Base-by-base conservation (phyloP, 2,113 vertebrate species). In the Macquaria ambigua region DNA sequence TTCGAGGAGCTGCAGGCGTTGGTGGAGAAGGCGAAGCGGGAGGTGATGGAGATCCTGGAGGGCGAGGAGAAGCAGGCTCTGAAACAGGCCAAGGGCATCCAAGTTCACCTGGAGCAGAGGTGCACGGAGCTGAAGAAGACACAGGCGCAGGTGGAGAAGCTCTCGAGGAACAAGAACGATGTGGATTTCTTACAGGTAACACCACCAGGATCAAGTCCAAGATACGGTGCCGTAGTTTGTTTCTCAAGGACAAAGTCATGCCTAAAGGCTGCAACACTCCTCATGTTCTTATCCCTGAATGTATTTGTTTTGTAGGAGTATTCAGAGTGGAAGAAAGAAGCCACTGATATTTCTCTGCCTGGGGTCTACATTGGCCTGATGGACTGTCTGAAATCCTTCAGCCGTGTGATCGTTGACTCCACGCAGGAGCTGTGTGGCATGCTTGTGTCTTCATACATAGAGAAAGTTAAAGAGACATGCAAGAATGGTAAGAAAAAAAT, bases 121-220 rank as follows among this genome's bases (percentile, higher is more conserved):
- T 93, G 91, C 39, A 53, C 77, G 0, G 94, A 96, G 64, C 94
- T 96, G 73, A 95, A 96, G 93, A 96, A 94, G 88, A 95, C 88
- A 1, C 95, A 94, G 81, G 88, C 77, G 6, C 94, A 95, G 79
- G 83, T 97, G 87, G 95, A 97, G 86, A 95, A 95, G 75, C 81
- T 97, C 20, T 92, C 90, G 0, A 94, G 89, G 46, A 92, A 94
- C 90, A 94, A 94, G 53, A 97, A 95, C 28, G 93, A 95, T 0
- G 88, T 96, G 10, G 94, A 96, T 62, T 97, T 97, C 89, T 81
- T 97, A 20, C 96, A 97, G 96, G 97, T 96, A 87, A 61, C 1
- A 16, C 0, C 34, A 16, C 7, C 28, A 6, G 28, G 43, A 62
- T 11, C 43, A 3, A 18, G 25, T 20, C 41, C 8, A 1, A 58